Base-by-base conservation (phyloP, 2,797 vertebrate genomes). In the Pseudochirops cupreus region DNA sequence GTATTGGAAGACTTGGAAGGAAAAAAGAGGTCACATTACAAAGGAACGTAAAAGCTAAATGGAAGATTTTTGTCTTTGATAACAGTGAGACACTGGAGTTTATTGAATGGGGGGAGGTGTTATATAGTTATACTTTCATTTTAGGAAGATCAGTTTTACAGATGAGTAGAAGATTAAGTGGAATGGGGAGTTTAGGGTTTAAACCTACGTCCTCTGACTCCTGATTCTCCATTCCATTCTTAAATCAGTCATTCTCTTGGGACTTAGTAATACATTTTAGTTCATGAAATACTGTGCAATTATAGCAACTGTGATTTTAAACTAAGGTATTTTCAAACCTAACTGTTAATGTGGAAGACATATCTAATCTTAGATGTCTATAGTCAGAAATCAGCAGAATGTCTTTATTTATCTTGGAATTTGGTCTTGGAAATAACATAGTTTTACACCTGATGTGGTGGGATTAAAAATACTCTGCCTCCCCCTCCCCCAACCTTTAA, bases 281-380 rank as follows among this genome's bases (percentile, higher is more conserved):
- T 97, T 96, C 95, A 94, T 97, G 94, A 97, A 97, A 97, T 96
- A 94, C 96, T 96, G 98, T 98, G 97, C 95, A 97, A 96, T 98
- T 97, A 97, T 95, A 93, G 90, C 62, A 56, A 95, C 91, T 91
- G 31, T 21, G 52, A 97, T 98, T 98, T 96, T 97, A 97, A 97
- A 97, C 94, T 96, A 95, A 91, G 92, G 18, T 90, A 92, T 95
- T 97, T 92, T 28, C 53, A 97, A 97, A 98, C 97, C 96, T 97
- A 97, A 98, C 98, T 98, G 95, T 96, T 98, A 98, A 98, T 94
- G 90, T 56, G 95, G 21, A 93, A 95, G 97, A 97, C 0, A 91
- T 97, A 97, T 97, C 98, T 98, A 98, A 98, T 98, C 97, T 98
- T 96, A 92, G 95, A 95, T 96, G 94, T 96, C 97, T 97, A 96